Base-by-base conservation (phyloP, 2,888 invertebrate species). In the Pantelozetes paolii region DNA sequence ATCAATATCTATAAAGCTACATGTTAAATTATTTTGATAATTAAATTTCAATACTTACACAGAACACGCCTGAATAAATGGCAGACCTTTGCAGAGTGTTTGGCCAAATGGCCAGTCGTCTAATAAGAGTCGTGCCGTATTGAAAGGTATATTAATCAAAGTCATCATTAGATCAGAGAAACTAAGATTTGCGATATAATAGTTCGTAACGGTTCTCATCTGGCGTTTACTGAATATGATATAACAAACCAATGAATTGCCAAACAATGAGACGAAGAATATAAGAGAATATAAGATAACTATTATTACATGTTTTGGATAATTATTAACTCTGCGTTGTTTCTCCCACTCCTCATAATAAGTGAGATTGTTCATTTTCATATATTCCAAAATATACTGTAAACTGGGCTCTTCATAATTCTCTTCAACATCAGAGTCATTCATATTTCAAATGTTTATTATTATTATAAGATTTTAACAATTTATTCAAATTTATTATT, bases 171-270 rank as follows among this genome's bases (percentile, higher is more conserved):
- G 77, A 75, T 81, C 81, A 0, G 85, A 84, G 5, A 85, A 80
- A 2, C 85, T 85, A 75, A 86, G 80, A 78, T 86, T 86, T n/a
- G 84, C 84, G 74, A 86, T 84, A 79, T 86, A 85, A 26, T 84
- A 83, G 78, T 86, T 85, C 0, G 86, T 86, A 62, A 85, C 82
- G 0, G 85, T 84, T 77, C 85, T 85, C 83, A 86, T 84, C 72
- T 82, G 79, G 77, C 84, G 81, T 78, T 84, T 85, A 28, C 83
- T 80, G 45, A 84, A 80, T 1, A 86, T 85, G 11, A 86, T 84
- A 76, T 83, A 84, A 23, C 84, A 82, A 2, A 85, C 85, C 18
- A 85, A 79, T 18, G 79, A 75, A 76, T 83, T 83, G 13, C 83
- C 83, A 50, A 79, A 79, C 2, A 82, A 76, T 11, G 85, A 85